Evolutionary conservation across 2,888 invertebrate species (phyloP).

Genomic region (Carpatolechia fugitivella): DNA sequence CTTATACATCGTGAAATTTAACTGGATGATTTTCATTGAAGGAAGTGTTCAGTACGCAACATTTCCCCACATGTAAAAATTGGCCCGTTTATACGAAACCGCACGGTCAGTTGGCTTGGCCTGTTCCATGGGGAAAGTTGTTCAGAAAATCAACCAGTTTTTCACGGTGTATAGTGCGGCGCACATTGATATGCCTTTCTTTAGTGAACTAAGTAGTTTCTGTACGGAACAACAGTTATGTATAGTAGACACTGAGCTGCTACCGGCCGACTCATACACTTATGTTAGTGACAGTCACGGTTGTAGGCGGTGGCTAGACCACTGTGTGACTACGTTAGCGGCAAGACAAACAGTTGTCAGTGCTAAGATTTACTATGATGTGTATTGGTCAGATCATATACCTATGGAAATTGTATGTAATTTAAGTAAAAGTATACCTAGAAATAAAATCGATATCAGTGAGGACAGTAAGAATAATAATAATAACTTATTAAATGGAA

Average conservation of each 20-base stretch:
- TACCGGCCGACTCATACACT: constrained; percentile 6
- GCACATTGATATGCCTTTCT: constrained; percentile 13
- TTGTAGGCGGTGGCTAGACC: background rate
- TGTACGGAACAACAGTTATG: constrained; percentile 18
- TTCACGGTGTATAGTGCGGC: no score
- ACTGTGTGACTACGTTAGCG: background rate
- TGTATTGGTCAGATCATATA: constrained; percentile 1
- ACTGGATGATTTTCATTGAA: no score
- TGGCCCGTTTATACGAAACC: no score
- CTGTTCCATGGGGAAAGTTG: no score
- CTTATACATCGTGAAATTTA: no score
- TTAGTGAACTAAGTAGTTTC: constrained; percentile 1
- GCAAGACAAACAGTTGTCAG: constrained; percentile 1
- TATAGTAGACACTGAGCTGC: constrained; percentile 12
- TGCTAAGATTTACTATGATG: background rate
- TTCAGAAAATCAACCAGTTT: no score
- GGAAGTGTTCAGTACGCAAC: no score
- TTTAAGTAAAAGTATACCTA: background rate
- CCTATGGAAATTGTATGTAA: constrained; percentile 1
- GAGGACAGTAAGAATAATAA: no score
- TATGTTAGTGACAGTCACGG: constrained; percentile 1
- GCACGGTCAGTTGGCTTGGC: no score
- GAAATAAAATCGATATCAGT: no score
- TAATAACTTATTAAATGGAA: no score
- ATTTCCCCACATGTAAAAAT: no score